These are phyloP conservation scores for Aurelia aurita complex sp. Pacific DNA, from an alignment of 30 jellyfish, hydroid and myxozoan species.

Conservation along the genomic window DNA sequence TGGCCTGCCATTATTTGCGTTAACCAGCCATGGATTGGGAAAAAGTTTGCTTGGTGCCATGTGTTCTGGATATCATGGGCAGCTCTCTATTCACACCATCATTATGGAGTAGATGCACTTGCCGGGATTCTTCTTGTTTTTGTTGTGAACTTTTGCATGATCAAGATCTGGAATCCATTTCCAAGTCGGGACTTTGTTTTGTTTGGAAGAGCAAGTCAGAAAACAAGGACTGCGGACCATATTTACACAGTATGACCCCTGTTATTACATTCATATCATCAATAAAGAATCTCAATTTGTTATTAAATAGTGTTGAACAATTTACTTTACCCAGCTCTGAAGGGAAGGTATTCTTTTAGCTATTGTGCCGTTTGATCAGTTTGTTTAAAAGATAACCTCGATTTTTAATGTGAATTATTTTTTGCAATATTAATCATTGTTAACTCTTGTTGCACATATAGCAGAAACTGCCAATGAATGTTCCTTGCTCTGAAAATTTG, in stretches of 20 bases:
- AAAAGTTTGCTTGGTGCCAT: constrained; percentile 96
- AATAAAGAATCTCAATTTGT: too few relatives aligned
- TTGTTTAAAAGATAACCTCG: too few relatives aligned
- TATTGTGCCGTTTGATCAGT: too few relatives aligned
- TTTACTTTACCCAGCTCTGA: too few relatives aligned
- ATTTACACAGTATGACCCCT: background rate
- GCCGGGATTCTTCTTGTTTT: constrained; percentile 94
- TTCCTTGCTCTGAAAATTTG: too few relatives aligned
- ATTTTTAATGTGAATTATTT: too few relatives aligned
- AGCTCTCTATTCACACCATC: constrained; percentile 96
- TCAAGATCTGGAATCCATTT: constrained; percentile 94
- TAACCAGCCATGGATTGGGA: constrained; percentile 94
- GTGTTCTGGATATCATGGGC: constrained; percentile 99
- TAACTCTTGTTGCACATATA: too few relatives aligned
- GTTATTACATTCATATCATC: too few relatives aligned
- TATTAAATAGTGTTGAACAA: too few relatives aligned
- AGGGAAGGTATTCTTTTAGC: too few relatives aligned
- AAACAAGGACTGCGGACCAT: constrained; percentile 7
- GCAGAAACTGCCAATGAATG: too few relatives aligned
- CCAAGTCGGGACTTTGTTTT: constrained; percentile 38
- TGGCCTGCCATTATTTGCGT: constrained; percentile 96
- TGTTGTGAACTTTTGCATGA: constrained; percentile 93
- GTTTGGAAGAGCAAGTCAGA: constrained; percentile 15
- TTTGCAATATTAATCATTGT: too few relatives aligned
- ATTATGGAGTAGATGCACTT: constrained; percentile 94